phyloP scores from a whole-genome alignment of 2,888 invertebrate genomes.

The Gastrophysa polygoni region DNA sequence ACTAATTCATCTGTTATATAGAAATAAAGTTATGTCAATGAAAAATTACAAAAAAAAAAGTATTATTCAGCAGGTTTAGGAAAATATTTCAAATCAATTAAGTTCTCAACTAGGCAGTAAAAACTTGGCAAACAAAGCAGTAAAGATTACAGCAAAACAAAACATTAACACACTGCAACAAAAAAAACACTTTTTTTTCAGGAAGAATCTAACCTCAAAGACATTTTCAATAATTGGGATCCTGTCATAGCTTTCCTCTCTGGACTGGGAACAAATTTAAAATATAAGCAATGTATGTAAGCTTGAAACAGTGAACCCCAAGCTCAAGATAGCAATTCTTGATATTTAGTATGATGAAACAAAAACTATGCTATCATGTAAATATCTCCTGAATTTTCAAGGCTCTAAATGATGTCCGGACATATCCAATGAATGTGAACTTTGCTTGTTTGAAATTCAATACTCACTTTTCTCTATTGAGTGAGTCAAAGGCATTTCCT shows the following conservation, averaged over 20 bases:
- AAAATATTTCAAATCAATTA: too few relatives aligned
- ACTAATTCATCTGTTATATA: constrained; percentile 11
- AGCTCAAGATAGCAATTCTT: not conserved
- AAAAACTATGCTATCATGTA: not conserved
- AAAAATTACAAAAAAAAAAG: too few relatives aligned
- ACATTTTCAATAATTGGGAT: constrained; percentile 80
- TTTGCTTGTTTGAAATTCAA: not conserved
- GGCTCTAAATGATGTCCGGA: too few relatives aligned
- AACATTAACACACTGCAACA: too few relatives aligned
- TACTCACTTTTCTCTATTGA: constrained; percentile 66
- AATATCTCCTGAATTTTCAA: constrained; percentile 9
- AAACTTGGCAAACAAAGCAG: constrained; percentile 10
- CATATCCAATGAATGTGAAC: constrained; percentile 3
- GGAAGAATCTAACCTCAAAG: constrained; percentile 64
- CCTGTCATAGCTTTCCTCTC: constrained; percentile 65
- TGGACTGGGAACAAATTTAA: constrained; percentile 46
- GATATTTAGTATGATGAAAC: not conserved
- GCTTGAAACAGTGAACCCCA: not conserved
- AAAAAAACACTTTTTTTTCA: not conserved
- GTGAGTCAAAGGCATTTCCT: constrained; percentile 63
- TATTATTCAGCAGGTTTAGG: not conserved
- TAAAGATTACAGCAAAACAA: too few relatives aligned
- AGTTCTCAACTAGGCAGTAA: too few relatives aligned
- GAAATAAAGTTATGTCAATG: too few relatives aligned
- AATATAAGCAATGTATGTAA: constrained; percentile 1